phyloP scores from a whole-genome alignment of 53 echinoderm and acorn worm genomes.

The Actinopyga echinites region DNA sequence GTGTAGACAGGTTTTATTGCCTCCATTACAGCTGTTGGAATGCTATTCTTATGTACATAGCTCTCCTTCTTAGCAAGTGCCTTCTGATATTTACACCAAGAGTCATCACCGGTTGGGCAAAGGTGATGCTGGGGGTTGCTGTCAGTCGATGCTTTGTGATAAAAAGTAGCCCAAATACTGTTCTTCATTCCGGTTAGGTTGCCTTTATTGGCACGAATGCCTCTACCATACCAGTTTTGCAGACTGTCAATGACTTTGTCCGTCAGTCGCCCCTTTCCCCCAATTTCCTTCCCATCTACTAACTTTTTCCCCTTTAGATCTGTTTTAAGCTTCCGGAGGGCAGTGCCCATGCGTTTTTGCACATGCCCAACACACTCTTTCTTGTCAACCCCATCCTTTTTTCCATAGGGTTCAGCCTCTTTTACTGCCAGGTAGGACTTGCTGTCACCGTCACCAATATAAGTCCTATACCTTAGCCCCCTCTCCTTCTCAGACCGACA shows the following conservation, averaged over 20 bases:
- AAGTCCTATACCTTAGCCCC: slow-evolving; percentile 3
- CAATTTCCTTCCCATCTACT: slow-evolving; percentile 12
- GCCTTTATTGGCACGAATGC: slow-evolving; percentile 26
- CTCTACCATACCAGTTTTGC: slow-evolving; percentile 40
- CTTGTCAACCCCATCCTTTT: background rate
- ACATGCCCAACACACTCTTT: slow-evolving; percentile 52
- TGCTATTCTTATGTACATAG: slow-evolving; percentile 10
- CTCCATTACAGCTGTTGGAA: background rate
- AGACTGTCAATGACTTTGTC: slow-evolving; percentile 25
- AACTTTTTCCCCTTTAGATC: slow-evolving; percentile 37
- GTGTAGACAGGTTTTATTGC: slow-evolving; percentile 1
- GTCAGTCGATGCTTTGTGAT: background rate
- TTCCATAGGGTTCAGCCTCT: slow-evolving; percentile 9
- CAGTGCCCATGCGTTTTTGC: slow-evolving; percentile 17
- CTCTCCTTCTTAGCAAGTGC: background rate
- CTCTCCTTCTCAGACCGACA: slow-evolving; percentile 19
- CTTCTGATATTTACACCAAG: slow-evolving; percentile 20
- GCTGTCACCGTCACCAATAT: slow-evolving; percentile 35
- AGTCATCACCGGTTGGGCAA: slow-evolving; percentile 27
- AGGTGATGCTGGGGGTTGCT: background rate
- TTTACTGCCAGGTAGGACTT: slow-evolving; percentile 13
- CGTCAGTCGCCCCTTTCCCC: background rate
- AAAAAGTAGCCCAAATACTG: slow-evolving; percentile 1
- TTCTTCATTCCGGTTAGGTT: background rate
- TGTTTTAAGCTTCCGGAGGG: background rate